Conservation (phyloP, 1,140 invertebrate species). For the Liolophura sinensis region DNA sequence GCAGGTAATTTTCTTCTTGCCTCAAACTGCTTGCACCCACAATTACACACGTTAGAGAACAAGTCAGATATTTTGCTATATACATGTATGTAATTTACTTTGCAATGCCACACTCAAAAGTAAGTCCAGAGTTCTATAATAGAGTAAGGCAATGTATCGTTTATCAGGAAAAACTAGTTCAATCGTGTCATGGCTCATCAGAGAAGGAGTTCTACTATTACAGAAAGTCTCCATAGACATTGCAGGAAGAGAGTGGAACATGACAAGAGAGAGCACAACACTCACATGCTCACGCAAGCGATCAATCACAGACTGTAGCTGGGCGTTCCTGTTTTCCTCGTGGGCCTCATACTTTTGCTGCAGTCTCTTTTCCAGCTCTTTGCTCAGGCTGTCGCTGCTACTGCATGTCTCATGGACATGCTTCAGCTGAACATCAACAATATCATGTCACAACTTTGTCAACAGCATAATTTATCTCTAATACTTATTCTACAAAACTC, state of each 20-base stretch:
- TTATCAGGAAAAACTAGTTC: no score
- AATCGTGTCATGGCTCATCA: no score
- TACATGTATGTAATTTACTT: no score
- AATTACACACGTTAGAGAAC: no score
- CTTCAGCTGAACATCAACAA: slow-evolving; percentile 18
- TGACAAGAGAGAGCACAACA: slow-evolving; percentile 28
- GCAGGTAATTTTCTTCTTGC: no score
- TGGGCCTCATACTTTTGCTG: slow-evolving; percentile 83
- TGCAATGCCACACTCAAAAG: no score
- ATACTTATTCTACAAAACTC: neutral
- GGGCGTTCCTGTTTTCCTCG: slow-evolving; percentile 80
- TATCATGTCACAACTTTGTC: neutral
- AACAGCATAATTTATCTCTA: neutral
- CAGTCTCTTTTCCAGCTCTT: slow-evolving; percentile 77
- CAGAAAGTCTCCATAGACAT: no score
- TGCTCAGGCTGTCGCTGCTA: slow-evolving; percentile 78
- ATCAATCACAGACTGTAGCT: slow-evolving; percentile 84
- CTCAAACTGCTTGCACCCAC: no score
- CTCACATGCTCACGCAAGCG: slow-evolving; percentile 87
- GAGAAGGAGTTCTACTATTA: no score
- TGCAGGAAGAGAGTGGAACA: neutral
- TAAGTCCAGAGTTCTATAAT: no score
- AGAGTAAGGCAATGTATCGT: no score
- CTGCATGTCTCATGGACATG: slow-evolving; percentile 79
- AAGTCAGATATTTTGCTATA: no score